These are phyloP conservation scores for Sminthurides aquaticus DNA, from an alignment of 2,888 invertebrate species.

Conservation along the genomic window DNA sequence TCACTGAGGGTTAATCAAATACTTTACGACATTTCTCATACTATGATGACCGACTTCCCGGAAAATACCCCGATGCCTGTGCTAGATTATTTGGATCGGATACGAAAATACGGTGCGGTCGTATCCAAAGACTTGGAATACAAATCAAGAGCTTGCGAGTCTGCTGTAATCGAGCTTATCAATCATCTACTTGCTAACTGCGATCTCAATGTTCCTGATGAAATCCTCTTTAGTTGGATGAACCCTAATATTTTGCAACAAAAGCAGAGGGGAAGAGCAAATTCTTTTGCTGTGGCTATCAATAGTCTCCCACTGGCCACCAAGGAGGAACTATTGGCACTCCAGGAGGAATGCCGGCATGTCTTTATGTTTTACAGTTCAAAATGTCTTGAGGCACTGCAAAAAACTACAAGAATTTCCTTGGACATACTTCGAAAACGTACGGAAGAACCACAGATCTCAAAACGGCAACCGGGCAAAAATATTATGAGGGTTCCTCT, in stretches of 20 bases:
- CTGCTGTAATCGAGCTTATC: constrained; percentile 68
- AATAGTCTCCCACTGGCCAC: constrained; percentile 20
- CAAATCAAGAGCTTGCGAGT: constrained; percentile 55
- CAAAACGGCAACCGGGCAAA: constrained; percentile 35
- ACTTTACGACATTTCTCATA: constrained; percentile 37
- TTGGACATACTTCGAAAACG: constrained; percentile 63
- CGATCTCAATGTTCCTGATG: constrained; percentile 54
- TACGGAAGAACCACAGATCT: constrained; percentile 40
- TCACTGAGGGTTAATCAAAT: constrained; percentile 34
- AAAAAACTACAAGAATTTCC: constrained; percentile 65
- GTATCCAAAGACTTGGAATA: constrained; percentile 40
- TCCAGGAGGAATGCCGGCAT: constrained; percentile 69
- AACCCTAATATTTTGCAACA: constrained; percentile 49
- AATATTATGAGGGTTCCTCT: constrained; percentile 35
- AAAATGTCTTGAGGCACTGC: constrained; percentile 64
- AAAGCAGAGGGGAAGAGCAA: not conserved
- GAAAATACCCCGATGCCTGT: constrained; percentile 33
- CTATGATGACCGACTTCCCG: constrained; percentile 36
- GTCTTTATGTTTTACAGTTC: constrained; percentile 71
- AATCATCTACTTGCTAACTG: constrained; percentile 64
- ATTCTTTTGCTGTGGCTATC: not conserved
- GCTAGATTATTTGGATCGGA: constrained; percentile 33
- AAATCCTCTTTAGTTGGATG: constrained; percentile 58
- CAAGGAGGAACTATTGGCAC: constrained; percentile 51
- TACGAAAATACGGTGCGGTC: constrained; percentile 31